Percentiles rank a stretch among this genome's conserved stretches.
These are phyloP conservation scores for Ptilorrhoa leucosticta DNA, from an alignment of 2,113 vertebrate species.

Conservation along the genomic window DNA sequence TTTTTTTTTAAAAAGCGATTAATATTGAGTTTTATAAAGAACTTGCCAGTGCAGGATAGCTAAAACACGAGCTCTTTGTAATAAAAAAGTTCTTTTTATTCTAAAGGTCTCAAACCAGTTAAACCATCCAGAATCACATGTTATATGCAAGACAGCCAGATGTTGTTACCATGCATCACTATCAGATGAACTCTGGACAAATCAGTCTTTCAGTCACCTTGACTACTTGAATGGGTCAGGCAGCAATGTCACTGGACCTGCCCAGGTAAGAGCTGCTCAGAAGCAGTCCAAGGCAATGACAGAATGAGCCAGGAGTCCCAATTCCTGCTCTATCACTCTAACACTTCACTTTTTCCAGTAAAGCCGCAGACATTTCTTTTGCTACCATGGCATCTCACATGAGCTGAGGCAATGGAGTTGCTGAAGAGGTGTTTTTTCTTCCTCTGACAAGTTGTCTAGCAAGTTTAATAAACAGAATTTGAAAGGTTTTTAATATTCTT, in stretches of 20 bases:
- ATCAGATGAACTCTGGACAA: neutral
- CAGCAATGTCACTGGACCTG: neutral
- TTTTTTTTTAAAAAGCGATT: slow-evolving; percentile 36
- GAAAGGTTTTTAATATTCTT: slow-evolving; percentile 45
- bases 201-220: neutral
- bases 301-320: neutral
- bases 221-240: neutral
- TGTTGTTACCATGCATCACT: neutral
- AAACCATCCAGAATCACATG: neutral
- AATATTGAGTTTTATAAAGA: slow-evolving; percentile 54
- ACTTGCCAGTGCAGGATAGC: slow-evolving; percentile 19
- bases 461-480: slow-evolving; percentile 27
- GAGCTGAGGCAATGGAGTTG: neutral
- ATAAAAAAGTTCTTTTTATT: neutral
- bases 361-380: neutral
- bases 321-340: neutral
- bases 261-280: neutral
- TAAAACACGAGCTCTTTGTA: neutral
- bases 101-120: neutral
- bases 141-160: neutral
- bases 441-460: slow-evolving; percentile 12
- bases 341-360: neutral
- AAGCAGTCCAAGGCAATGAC: neutral
- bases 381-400: neutral
- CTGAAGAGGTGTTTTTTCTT: neutral